A percentile compares a stretch with the other conserved stretches of the same genome.
Evolutionary conservation across 1,140 invertebrate species (phyloP).

Genomic region (Acromyrmex echinatior): DNA sequence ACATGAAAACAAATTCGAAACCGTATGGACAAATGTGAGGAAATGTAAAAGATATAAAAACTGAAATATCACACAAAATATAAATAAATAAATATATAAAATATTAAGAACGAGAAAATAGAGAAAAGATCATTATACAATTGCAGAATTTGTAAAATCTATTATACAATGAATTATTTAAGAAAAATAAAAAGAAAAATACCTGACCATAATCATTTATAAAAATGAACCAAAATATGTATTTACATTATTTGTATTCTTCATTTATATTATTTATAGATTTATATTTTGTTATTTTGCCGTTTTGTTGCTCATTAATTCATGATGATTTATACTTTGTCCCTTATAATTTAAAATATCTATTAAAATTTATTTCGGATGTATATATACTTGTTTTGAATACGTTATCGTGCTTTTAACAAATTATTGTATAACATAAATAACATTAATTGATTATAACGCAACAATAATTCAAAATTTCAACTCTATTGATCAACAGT

Average conservation of each 20-base stretch:
- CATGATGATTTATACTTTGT: not conserved
- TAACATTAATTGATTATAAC: constrained; percentile 4
- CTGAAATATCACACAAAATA: not conserved
- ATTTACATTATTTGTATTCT: not conserved
- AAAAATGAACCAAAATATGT: not conserved
- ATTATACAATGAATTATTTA: not conserved
- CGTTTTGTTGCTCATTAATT: not conserved
- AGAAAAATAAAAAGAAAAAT: not conserved
- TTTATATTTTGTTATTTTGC: not conserved
- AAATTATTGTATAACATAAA: not conserved
- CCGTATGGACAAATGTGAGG: not conserved
- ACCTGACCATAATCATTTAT: not conserved
- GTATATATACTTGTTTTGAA: not conserved
- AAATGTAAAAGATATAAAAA: not conserved
- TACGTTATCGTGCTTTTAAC: not conserved
- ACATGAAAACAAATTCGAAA: constrained; percentile 11
- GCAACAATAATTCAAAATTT: constrained; percentile 14
- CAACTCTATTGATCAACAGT: constrained; percentile 3
- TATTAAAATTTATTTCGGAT: constrained; percentile 6
- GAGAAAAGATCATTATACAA: not conserved
- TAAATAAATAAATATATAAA: constrained; percentile 3
- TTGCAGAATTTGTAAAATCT: not conserved
- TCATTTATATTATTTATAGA: not conserved
- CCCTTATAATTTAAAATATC: not conserved
- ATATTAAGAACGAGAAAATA: not conserved